A percentile compares a stretch with the other conserved stretches of the same genome.
These are phyloP conservation scores for Notolabrus celidotus DNA, from an alignment of 2,797 vertebrate species.

Conservation along the genomic window DNA sequence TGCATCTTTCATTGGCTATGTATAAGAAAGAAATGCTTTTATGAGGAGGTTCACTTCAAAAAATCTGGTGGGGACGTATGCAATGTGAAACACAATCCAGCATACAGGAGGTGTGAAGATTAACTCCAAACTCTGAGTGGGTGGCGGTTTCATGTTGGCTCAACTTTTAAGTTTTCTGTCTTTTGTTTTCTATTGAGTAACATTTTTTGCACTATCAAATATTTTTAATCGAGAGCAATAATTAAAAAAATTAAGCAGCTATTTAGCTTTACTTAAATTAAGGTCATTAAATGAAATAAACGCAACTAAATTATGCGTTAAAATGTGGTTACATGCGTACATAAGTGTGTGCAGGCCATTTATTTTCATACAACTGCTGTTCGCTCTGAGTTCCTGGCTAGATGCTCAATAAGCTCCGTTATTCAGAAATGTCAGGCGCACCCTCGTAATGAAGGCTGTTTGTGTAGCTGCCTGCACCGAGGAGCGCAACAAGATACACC, in stretches of 20 bases:
- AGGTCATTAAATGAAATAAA: constrained; percentile 1
- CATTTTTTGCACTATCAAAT: no score
- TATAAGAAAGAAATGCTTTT: background rate
- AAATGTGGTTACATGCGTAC: background rate
- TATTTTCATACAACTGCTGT: background rate
- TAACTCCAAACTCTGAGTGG: background rate
- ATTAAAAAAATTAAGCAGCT: background rate
- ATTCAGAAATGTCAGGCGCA: constrained; percentile 17
- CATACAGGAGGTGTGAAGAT: constrained; percentile 3
- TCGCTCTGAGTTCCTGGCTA: background rate
- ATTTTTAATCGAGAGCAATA: no score
- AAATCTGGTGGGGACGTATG: background rate
- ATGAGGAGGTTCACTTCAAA: background rate
- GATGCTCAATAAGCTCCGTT: constrained; percentile 19
- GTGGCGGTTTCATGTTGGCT: background rate
- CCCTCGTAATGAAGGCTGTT: constrained; percentile 9
- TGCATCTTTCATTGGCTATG: background rate
- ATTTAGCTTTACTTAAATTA: background rate
- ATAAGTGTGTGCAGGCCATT: background rate
- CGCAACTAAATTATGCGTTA: constrained; percentile 21
- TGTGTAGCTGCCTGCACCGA: background rate
- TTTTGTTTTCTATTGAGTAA: background rate
- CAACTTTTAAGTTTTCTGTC: background rate
- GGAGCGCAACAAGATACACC: background rate
- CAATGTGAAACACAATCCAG: background rate